Evolutionary conservation across 2,113 vertebrate species (phyloP).

Genomic region (Solea solea): DNA sequence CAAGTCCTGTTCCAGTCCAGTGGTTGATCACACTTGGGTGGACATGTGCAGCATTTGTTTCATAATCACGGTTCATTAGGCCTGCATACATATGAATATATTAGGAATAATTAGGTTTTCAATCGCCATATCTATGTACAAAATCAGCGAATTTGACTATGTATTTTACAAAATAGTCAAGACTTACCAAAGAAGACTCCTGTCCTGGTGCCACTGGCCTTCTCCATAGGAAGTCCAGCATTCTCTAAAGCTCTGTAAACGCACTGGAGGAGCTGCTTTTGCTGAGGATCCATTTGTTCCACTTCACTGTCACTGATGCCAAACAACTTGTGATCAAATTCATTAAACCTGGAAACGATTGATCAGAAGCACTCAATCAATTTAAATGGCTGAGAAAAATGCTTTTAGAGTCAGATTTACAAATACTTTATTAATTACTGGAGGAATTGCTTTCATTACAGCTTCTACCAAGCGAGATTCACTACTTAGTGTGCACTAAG

Average conservation of each 20-base stretch:
- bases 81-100: constrained; percentile 69
- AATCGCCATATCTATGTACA: not conserved
- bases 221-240: constrained; percentile 84
- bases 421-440: too few relatives aligned
- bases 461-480: too few relatives aligned
- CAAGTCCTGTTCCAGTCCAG: constrained; percentile 81
- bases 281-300: constrained; percentile 84
- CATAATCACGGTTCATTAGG: constrained; percentile 89
- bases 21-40: constrained; percentile 78
- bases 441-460: too few relatives aligned
- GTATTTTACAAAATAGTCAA: too few relatives aligned
- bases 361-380: not conserved
- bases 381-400: not conserved
- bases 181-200: constrained; percentile 84
- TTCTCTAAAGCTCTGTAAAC: constrained; percentile 86
- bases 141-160: too few relatives aligned
- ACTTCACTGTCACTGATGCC: constrained; percentile 83
- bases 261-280: constrained; percentile 86
- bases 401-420: too few relatives aligned
- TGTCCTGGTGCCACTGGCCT: constrained; percentile 82
- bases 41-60: constrained; percentile 66
- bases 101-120: constrained; percentile 9
- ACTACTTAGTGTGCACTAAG: too few relatives aligned
- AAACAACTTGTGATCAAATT: constrained; percentile 86
- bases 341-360: constrained; percentile 78